Evolutionary conservation across 1,140 invertebrate species (phyloP), one percentile per base, ranked within the genome.

Genomic region (Lepidurus couesii): DNA sequence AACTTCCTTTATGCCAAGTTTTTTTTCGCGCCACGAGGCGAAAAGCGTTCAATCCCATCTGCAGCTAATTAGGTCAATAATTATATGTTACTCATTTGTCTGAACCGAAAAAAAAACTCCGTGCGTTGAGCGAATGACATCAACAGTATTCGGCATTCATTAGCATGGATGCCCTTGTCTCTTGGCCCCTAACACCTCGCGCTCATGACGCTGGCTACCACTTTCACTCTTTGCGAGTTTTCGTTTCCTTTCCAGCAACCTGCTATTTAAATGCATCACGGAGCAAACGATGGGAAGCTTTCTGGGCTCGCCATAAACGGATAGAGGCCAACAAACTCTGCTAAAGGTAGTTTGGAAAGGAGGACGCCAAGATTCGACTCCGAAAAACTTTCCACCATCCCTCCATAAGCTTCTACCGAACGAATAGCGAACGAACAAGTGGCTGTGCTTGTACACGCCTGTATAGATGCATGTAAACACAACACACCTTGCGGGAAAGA

Each of bases 81-180:
- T 65, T 34, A 34, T 34, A 3, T 34, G 34, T 34, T 34, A 34
- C 34, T 34, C 34, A 34, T 34, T 34, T 4, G 34, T 34, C 4
- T 34, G 34, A 34, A 34, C 34, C 34, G 34, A 34, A 34, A 34
- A 34, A n/a, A 34, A 34, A 3, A 34, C 2, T 3, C 34, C 0
- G 16, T 16, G 53, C 53, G 21, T 13, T n/a, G 16, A 13, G 53
- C 21, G 53, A 65, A 65, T 65, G 53, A 65, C 53, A 65, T 65
- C 53, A 65, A 21, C 13, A 34, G 53, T 13, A 65, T 10, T 13
- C 53, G 21, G 21, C n/a, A 7, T 65, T 65, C 53, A 65, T 65
- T 65, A 65, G 53, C 53, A 65, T 65, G 53, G 53, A 65, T 21
- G 53, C 53, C 53, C 53, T 65, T 65, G 53, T 21, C 53, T 65